These are phyloP conservation scores for Monochamus alternatus DNA, from an alignment of 2,888 invertebrate species.

Conservation along the genomic window DNA sequence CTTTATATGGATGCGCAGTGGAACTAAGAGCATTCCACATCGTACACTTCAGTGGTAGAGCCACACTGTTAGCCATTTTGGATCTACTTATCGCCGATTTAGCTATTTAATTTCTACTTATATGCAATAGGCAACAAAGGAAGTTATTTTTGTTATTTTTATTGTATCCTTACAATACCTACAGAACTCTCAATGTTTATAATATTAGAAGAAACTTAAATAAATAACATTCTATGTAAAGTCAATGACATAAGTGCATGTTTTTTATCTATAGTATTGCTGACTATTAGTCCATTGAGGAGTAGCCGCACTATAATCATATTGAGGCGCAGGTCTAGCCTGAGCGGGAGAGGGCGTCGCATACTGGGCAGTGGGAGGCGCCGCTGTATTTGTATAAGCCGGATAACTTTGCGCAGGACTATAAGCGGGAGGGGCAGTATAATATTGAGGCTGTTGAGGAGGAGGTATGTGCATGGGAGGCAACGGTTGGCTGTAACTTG, in stretches of 20 bases:
- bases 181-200: not conserved
- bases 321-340: conserved; percentile 65
- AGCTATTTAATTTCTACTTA: too few relatives aligned
- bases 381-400: conserved; percentile 54
- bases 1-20: too few relatives aligned
- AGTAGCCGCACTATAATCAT: conserved; percentile 70
- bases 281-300: conserved; percentile 74
- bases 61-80: too few relatives aligned
- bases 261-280: conserved; percentile 77
- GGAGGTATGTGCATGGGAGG: conserved; percentile 72
- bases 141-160: not conserved
- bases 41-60: too few relatives aligned
- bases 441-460: conserved; percentile 69
- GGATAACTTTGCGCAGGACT: conserved; percentile 66
- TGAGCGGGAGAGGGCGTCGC: conserved; percentile 64
- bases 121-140: too few relatives aligned
- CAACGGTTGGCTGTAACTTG: conserved; percentile 63
- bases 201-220: conserved; percentile 7
- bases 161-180: not conserved
- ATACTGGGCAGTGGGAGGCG: conserved; percentile 64
- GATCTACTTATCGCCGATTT: too few relatives aligned
- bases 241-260: conserved; percentile 7
- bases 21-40: too few relatives aligned
- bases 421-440: conserved; percentile 65
- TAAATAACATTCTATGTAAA: conserved; percentile 12